phyloP scores from a whole-genome alignment of 2,113 vertebrate species.

The Amblyornis subalaris region DNA sequence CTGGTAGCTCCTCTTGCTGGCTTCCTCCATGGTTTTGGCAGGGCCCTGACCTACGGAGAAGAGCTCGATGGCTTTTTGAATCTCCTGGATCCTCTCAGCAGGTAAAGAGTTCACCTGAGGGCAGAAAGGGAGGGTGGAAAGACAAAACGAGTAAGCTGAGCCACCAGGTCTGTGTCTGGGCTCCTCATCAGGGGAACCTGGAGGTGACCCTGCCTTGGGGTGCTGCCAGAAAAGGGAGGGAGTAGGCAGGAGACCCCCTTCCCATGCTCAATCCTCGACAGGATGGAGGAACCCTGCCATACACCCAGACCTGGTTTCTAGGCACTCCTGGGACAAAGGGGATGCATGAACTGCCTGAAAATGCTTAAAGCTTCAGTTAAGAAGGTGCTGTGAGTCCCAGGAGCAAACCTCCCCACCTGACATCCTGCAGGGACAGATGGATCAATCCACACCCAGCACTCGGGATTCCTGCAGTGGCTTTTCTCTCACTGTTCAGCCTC shows the following conservation, averaged over 20 bases:
- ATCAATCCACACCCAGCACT: not conserved
- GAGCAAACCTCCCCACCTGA: not conserved
- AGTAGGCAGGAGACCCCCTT: not conserved
- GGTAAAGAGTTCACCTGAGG: slow-evolving; percentile 91
- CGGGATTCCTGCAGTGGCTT: not conserved
- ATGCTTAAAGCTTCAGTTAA: not conserved
- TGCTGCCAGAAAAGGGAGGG: not conserved
- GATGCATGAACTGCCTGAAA: not conserved
- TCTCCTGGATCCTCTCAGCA: slow-evolving; percentile 96
- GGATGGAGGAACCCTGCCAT: not conserved
- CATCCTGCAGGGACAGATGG: not conserved
- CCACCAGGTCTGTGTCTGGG: not conserved
- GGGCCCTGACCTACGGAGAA: slow-evolving; percentile 96
- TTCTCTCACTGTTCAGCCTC: not conserved
- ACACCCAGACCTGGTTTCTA: not conserved
- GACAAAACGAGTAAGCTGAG: not conserved
- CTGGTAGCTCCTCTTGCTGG: slow-evolving; percentile 95
- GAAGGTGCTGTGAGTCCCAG: not conserved
- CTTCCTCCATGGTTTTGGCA: slow-evolving; percentile 98
- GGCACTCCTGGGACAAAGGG: not conserved
- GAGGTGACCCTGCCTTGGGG: not conserved
- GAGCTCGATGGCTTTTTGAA: slow-evolving; percentile 97
- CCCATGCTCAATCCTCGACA: not conserved
- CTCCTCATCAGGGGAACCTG: not conserved
- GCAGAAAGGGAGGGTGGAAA: not conserved